These are phyloP conservation scores for Malacoraja senta DNA, from an alignment of 2,797 vertebrate species.

Conservation along the genomic window DNA sequence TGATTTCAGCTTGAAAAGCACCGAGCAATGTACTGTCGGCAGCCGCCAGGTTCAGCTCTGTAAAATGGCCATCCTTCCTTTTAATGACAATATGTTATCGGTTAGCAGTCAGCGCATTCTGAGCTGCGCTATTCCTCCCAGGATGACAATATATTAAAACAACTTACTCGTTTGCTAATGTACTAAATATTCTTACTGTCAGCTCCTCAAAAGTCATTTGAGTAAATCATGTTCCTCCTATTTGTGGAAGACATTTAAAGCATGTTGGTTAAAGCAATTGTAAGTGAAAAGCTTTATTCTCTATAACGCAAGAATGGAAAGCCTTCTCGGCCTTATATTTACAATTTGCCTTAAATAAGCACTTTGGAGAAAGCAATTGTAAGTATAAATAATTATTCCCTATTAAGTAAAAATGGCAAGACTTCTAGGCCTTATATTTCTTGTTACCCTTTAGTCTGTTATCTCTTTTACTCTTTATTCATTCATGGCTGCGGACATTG, in stretches of 20 bases:
- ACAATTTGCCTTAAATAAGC: too few relatives aligned
- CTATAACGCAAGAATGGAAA: not conserved
- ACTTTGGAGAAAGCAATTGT: not conserved
- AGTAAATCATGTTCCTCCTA: constrained; percentile 9
- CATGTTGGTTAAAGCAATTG: not conserved
- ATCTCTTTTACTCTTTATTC: too few relatives aligned
- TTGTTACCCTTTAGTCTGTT: not conserved
- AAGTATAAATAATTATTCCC: not conserved
- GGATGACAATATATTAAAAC: constrained; percentile 24
- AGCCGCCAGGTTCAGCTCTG: constrained; percentile 1
- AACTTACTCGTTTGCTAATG: not conserved
- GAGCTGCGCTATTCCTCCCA: not conserved
- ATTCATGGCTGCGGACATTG: too few relatives aligned
- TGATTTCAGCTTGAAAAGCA: constrained; percentile 38
- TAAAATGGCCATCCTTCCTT: constrained; percentile 21
- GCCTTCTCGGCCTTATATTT: too few relatives aligned
- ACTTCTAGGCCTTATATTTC: not conserved
- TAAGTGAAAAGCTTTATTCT: not conserved
- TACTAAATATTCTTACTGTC: constrained; percentile 27
- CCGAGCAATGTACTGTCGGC: not conserved
- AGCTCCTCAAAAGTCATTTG: not conserved
- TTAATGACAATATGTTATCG: constrained; percentile 28
- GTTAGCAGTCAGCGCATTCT: constrained; percentile 3
- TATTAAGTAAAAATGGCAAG: not conserved
- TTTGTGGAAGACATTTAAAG: not conserved